phyloP scores from a whole-genome alignment of 2,888 invertebrate genomes.

The Rotaria magnacalcarata region DNA sequence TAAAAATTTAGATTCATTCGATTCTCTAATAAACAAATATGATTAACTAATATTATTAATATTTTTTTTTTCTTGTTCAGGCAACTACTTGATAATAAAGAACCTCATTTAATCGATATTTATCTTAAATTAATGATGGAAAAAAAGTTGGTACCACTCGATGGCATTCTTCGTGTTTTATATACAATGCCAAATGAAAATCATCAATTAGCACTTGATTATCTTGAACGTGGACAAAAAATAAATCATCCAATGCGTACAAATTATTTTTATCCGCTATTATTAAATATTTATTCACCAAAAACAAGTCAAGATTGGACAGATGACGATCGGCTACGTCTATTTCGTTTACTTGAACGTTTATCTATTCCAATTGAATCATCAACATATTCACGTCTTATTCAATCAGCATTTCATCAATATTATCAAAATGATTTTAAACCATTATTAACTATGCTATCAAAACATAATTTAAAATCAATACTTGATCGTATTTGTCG shows the following conservation, averaged over 20 bases:
- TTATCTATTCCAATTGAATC: slow-evolving; percentile 18
- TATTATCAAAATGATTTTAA: slow-evolving; percentile 22
- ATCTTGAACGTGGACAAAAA: slow-evolving; percentile 9
- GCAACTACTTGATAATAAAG: background rate
- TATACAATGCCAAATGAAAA: background rate
- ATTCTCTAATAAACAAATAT: no score
- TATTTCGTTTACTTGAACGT: slow-evolving; percentile 30
- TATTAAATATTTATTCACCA: background rate
- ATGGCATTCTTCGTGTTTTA: background rate
- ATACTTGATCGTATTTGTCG: slow-evolving; percentile 4
- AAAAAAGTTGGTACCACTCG: slow-evolving; percentile 6
- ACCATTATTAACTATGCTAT: background rate
- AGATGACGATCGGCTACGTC: background rate
- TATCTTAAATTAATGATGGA: slow-evolving; percentile 28
- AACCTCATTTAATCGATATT: background rate
- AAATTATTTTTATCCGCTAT: slow-evolving; percentile 23
- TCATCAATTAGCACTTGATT: background rate
- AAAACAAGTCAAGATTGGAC: slow-evolving; percentile 7
- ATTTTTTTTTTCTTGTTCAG: background rate
- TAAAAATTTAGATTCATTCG: no score
- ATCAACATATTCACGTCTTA: background rate
- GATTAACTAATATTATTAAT: no score
- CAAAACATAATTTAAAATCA: background rate
- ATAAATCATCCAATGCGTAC: slow-evolving; percentile 25
- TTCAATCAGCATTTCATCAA: slow-evolving; percentile 2